Evolutionary conservation across 2,797 vertebrate species (phyloP).

Genomic region (Melanotaenia nigrans): DNA sequence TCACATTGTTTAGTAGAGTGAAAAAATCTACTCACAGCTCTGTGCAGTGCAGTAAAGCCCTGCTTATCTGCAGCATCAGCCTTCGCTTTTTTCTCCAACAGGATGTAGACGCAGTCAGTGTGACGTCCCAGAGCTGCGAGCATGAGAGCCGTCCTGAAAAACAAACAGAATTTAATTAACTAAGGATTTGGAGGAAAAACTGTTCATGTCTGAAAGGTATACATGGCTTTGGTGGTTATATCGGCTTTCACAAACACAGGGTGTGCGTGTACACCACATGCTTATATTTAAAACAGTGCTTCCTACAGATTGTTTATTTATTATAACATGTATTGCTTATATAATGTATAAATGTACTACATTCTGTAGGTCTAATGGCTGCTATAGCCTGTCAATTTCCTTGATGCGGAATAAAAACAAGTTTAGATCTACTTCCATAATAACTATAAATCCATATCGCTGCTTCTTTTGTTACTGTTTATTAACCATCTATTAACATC

Average conservation of each 20-base stretch:
- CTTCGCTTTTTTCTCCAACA: conserved; percentile 93
- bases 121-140: conserved; percentile 92
- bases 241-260: background rate
- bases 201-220: background rate
- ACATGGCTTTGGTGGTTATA: too few species aligned
- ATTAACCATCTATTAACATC: conserved; percentile 1
- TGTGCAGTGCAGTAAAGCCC: conserved; percentile 92
- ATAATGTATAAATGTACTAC: background rate
- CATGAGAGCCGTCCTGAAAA: conserved; percentile 91
- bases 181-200: background rate
- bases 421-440: too few species aligned
- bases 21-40: conserved; percentile 71
- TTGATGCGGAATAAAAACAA: too few species aligned
- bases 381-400: background rate
- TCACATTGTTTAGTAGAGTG: background rate
- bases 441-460: background rate
- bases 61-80: conserved; percentile 90
- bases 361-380: background rate
- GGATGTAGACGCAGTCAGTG: conserved; percentile 92
- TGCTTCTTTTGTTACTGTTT: background rate
- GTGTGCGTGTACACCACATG: background rate
- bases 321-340: background rate
- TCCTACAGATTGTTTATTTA: background rate
- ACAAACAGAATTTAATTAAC: background rate
- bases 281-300: background rate